Percentiles rank a stretch among this genome's conserved stretches.
These are phyloP conservation scores for Drosophila kanekoi DNA, from an alignment of 2,888 invertebrate genomes.

Conservation along the genomic window DNA sequence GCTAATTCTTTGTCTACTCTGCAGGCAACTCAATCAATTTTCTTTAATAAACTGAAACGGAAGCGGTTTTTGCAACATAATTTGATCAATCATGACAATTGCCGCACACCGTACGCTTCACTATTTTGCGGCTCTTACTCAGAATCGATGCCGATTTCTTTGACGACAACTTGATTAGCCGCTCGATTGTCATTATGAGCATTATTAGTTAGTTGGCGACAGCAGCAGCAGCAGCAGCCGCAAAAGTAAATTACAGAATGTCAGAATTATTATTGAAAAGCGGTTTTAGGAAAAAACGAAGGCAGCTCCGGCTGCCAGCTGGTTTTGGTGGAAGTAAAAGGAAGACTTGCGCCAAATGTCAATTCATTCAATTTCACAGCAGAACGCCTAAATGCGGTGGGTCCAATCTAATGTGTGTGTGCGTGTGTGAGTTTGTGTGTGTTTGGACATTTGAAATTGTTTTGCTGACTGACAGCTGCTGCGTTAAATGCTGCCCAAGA, in stretches of 20 bases:
- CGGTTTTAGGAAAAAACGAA: constrained; percentile 36
- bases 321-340: constrained; percentile 12
- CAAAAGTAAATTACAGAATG: constrained; percentile 72
- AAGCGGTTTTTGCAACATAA: constrained; percentile 77
- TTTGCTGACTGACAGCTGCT: constrained; percentile 74
- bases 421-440: constrained; percentile 3
- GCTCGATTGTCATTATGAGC: constrained; percentile 61
- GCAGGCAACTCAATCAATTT: constrained; percentile 68
- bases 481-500: constrained; percentile 62
- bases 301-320: constrained; percentile 3
- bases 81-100: constrained; percentile 66
- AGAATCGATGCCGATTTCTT: constrained; percentile 78
- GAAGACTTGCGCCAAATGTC: constrained; percentile 58
- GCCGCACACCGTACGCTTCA: constrained; percentile 43
- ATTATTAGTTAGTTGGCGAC: constrained; percentile 53
- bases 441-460: constrained; percentile 74
- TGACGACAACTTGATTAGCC: constrained; percentile 77
- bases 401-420: constrained; percentile 38
- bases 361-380: constrained; percentile 72
- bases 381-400: constrained; percentile 73
- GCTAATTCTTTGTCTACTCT: constrained; percentile 14
- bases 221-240: constrained; percentile 57
- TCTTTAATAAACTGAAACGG: constrained; percentile 77
- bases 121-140: constrained; percentile 59
- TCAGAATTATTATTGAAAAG: constrained; percentile 59